These are phyloP conservation scores for Cataglyphis cursor DNA, from an alignment of 2,888 invertebrate genomes.

Conservation along the genomic window DNA sequence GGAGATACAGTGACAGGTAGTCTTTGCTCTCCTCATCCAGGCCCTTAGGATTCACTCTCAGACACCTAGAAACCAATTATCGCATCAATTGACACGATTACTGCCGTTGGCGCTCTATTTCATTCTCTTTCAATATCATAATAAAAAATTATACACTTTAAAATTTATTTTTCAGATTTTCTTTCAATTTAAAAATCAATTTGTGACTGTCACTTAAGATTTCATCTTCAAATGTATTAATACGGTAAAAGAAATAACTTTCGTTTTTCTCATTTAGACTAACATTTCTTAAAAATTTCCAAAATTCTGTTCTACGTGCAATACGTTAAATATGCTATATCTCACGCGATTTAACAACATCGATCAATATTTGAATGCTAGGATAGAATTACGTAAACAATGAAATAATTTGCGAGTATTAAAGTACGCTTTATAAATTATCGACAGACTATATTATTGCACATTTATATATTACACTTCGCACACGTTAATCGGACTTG, in stretches of 20 bases:
- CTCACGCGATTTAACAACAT: background rate
- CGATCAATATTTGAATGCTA: no score
- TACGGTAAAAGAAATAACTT: background rate
- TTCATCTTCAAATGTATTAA: background rate
- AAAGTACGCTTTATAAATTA: background rate
- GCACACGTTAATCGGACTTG: background rate
- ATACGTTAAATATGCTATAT: background rate
- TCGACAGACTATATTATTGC: background rate
- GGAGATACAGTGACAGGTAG: slow-evolving; percentile 99
- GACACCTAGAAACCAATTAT: slow-evolving; percentile 91
- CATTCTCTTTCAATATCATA: background rate
- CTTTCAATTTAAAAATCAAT: background rate
- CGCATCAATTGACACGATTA: slow-evolving; percentile 47
- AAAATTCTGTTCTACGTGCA: slow-evolving; percentile 5
- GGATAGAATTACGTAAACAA: no score
- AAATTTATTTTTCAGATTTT: background rate
- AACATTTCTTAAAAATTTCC: slow-evolving; percentile 1
- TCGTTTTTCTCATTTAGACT: slow-evolving; percentile 10
- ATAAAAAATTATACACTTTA: background rate
- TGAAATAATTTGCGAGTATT: background rate
- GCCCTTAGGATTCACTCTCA: slow-evolving; percentile 99
- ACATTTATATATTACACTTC: background rate
- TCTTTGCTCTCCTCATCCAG: slow-evolving; percentile 99
- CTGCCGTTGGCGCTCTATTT: background rate
- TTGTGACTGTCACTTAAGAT: background rate